Base-by-base conservation (phyloP, 2,797 vertebrate species). In the Melanotaenia nigrans region DNA sequence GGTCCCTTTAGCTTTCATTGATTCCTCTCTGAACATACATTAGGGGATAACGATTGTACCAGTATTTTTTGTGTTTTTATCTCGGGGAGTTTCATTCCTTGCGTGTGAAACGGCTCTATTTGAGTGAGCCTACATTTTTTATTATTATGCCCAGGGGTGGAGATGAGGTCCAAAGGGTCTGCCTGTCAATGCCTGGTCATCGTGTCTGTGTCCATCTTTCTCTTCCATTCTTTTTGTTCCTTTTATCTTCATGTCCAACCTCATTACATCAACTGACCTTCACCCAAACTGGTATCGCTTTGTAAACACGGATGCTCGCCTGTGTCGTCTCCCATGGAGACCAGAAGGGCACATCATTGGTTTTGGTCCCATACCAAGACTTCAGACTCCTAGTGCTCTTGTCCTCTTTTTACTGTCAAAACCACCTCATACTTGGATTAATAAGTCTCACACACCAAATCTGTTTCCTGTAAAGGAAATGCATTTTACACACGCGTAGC, bases 221-320 rank as follows among this genome's bases (percentile, higher is more conserved):
- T 94, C 91, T 88, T 59, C 71, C 79, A 92, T 93, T 93, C 93
- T 75, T 81, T 94, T 95, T 94, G 89, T 93, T 94, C 81, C 87
- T 53, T 53, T 75, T 87, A 68, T 82, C 59, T 58, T 68, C 56
- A 30, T 70, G 90, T 90, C 87, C 80, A 65, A 81, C 85, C 84
- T 90, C 73, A 90, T 92, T 92, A 92, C 85, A 88, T 91, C 85
- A 81, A 74, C 75, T 84, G 79, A 88, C 90, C 77, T 53, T 78
- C 33, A 36, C 45, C 68, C 61, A 61, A 77, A 71, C 58, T 22
- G 40, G 65, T 38, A 20, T 58, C 22, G 59, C 1, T 14, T 35
- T 49, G 68, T 75, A 84, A 84, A 78, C 70, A n/a, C 63, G 35
- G 77, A 77, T 38, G 79, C 65, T 78, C 51, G 14, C 70, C 5